Evolutionary conservation across 2,888 invertebrate species (phyloP).

Genomic region (Marasmarcha lunaedactyla): DNA sequence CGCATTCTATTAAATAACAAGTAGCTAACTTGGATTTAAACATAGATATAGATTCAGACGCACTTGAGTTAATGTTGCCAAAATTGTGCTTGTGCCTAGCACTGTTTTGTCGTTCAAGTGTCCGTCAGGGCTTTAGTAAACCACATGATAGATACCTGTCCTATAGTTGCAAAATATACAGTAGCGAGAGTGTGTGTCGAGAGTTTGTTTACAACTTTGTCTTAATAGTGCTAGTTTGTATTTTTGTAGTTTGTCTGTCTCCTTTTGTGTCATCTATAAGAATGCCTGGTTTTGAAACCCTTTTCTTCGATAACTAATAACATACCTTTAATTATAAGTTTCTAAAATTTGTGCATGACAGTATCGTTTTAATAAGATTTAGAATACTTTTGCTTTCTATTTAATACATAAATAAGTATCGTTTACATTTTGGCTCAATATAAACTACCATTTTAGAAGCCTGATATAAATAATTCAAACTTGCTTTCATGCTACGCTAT

Average conservation of each 20-base stretch:
- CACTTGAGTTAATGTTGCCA: slow-evolving; percentile 46
- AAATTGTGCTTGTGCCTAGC: slow-evolving; percentile 33
- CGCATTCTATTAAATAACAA: slow-evolving; percentile 10
- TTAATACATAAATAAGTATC: slow-evolving; percentile 24
- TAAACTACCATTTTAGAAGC: slow-evolving; percentile 45
- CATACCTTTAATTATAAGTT: slow-evolving; percentile 20
- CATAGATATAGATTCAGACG: slow-evolving; percentile 41
- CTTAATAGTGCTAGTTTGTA: slow-evolving; percentile 39
- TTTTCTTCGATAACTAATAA: too few species aligned
- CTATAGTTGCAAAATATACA: slow-evolving; percentile 66
- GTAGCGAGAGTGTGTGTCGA: slow-evolving; percentile 42
- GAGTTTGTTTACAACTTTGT: slow-evolving; percentile 34
- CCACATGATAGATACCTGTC: slow-evolving; percentile 60
- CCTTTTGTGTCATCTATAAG: slow-evolving; percentile 25
- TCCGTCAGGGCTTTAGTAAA: slow-evolving; percentile 51
- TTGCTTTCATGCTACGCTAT: slow-evolving; percentile 46
- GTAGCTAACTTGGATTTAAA: slow-evolving; percentile 13
- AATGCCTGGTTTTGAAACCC: neutral
- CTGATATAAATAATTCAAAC: slow-evolving; percentile 27
- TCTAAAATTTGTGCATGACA: slow-evolving; percentile 23
- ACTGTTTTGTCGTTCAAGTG: slow-evolving; percentile 43
- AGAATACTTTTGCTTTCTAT: slow-evolving; percentile 18
- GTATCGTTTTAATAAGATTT: slow-evolving; percentile 16
- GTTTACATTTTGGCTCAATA: slow-evolving; percentile 62
- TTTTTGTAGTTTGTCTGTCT: slow-evolving; percentile 39